phyloP scores from a whole-genome alignment of 37 sponge, comb jelly and placozoan genomes.

The Haliclona indistincta region DNA sequence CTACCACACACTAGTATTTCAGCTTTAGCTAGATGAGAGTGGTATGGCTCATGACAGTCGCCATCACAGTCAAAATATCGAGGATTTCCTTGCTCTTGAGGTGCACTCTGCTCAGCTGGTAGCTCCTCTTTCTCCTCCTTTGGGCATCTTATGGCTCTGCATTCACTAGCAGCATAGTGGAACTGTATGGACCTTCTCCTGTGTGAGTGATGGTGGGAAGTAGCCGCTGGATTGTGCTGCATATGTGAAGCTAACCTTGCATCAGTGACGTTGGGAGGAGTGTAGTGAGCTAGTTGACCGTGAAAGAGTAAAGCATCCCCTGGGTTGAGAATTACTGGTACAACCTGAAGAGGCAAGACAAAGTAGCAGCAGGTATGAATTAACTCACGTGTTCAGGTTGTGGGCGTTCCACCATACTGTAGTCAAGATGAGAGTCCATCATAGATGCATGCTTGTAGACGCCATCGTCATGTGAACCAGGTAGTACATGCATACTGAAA shows the following conservation, averaged over 20 bases:
- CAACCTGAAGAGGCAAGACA: slow-evolving; percentile 12
- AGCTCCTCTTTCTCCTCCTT: slow-evolving; percentile 21
- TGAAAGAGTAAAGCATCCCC: slow-evolving; percentile 59
- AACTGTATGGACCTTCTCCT: slow-evolving; percentile 54
- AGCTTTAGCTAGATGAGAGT: slow-evolving; percentile 48
- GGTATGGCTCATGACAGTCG: slow-evolving; percentile 30
- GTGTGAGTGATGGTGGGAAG: too few relatives aligned
- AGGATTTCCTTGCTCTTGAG: not conserved
- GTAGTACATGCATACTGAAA: slow-evolving; percentile 62
- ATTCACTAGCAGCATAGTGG: slow-evolving; percentile 57
- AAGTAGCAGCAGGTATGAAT: not conserved
- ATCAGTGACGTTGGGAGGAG: slow-evolving; percentile 37
- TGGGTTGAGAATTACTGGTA: slow-evolving; percentile 40
- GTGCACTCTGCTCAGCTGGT: not conserved
- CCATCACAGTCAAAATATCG: slow-evolving; percentile 59
- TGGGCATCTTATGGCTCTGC: slow-evolving; percentile 45
- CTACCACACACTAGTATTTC: slow-evolving; percentile 42
- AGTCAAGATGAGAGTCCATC: slow-evolving; percentile 20
- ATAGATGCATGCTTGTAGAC: slow-evolving; percentile 37
- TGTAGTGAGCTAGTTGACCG: slow-evolving; percentile 57
- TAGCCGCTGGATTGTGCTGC: too few relatives aligned
- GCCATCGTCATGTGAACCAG: slow-evolving; percentile 28
- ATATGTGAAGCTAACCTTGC: slow-evolving; percentile 48
- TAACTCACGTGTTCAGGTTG: slow-evolving; percentile 33
- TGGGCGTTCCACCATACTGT: slow-evolving; percentile 46